Percentiles rank a stretch among this genome's conserved stretches.
Evolutionary conservation across 2,888 invertebrate species (phyloP).

Genomic region (Synergus gifuensis): DNA sequence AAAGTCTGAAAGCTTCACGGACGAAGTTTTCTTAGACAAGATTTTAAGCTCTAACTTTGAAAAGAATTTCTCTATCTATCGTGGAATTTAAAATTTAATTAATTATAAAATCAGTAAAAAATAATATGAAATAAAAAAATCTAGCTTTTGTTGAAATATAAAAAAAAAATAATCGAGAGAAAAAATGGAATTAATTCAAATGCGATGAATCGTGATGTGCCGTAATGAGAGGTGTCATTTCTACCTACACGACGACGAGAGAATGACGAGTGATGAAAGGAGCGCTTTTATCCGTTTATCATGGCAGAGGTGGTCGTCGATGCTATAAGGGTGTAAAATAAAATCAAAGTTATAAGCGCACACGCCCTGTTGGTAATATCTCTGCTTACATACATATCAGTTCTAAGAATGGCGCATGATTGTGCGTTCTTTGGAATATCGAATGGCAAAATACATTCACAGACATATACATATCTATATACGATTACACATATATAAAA

Average conservation of each 20-base stretch:
- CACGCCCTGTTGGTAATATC: not conserved
- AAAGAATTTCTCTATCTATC: not conserved
- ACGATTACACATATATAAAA: not conserved
- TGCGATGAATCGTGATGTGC: no score
- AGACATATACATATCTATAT: not conserved
- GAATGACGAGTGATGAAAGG: constrained; percentile 49
- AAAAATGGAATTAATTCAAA: no score
- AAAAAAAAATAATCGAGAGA: no score
- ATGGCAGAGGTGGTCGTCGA: constrained; percentile 47
- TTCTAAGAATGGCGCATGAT: not conserved
- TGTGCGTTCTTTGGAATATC: not conserved
- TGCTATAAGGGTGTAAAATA: constrained; percentile 47
- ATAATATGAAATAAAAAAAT: no score
- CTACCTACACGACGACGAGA: constrained; percentile 15
- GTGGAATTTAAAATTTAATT: not conserved
- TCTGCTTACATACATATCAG: not conserved
- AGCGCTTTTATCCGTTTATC: constrained; percentile 34
- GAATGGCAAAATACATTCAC: not conserved
- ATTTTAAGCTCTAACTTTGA: not conserved
- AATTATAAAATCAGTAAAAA: not conserved
- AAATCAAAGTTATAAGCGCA: constrained; percentile 37
- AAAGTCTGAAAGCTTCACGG: not conserved
- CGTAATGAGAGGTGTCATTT: not conserved
- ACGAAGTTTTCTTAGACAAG: not conserved
- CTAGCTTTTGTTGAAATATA: no score